A percentile compares a stretch with the other conserved stretches of the same genome.
Evolutionary conservation across 1,140 invertebrate species (phyloP).

Genomic region (Euglossa dilemma): DNA sequence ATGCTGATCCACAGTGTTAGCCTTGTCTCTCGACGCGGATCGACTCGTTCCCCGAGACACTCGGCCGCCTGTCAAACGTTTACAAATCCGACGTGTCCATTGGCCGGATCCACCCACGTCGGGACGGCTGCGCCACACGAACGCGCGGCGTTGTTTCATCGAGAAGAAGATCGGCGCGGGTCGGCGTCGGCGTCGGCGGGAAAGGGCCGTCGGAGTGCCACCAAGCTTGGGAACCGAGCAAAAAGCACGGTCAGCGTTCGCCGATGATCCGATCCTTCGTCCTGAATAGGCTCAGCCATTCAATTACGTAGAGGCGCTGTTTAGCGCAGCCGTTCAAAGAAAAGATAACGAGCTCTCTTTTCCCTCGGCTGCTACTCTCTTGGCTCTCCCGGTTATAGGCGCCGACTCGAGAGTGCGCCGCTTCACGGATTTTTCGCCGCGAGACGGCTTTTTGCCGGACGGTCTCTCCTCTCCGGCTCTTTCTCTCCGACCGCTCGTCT

Average conservation of each 20-base stretch:
- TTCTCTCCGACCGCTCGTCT: no score
- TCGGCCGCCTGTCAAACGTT: conserved; percentile 15
- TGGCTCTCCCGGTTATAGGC: conserved; percentile 24
- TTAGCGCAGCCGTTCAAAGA: conserved; percentile 58
- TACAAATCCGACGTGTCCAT: conserved; percentile 23
- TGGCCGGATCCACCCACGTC: conserved; percentile 2
- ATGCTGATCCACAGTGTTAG: neutral
- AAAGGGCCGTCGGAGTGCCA: no score
- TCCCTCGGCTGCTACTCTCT: conserved; percentile 36
- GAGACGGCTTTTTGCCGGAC: conserved; percentile 27
- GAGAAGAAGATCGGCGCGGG: no score
- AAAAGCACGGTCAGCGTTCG: conserved; percentile 38
- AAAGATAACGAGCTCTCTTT: conserved; percentile 61
- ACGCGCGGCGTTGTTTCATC: conserved; percentile 25
- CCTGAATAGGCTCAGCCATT: conserved; percentile 56
- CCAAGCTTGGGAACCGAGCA: conserved; percentile 41
- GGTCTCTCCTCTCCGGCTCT: neutral
- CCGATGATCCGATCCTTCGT: conserved; percentile 47
- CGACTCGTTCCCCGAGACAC: neutral
- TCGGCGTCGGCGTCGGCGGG: neutral
- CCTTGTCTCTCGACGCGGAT: neutral
- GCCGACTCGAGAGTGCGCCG: conserved; percentile 38
- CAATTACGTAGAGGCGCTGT: conserved; percentile 63
- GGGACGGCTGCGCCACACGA: neutral
- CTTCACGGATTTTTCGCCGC: conserved; percentile 46